phyloP scores from a whole-genome alignment of 2,888 invertebrate species.

The Acanthosoma haemorrhoidale region DNA sequence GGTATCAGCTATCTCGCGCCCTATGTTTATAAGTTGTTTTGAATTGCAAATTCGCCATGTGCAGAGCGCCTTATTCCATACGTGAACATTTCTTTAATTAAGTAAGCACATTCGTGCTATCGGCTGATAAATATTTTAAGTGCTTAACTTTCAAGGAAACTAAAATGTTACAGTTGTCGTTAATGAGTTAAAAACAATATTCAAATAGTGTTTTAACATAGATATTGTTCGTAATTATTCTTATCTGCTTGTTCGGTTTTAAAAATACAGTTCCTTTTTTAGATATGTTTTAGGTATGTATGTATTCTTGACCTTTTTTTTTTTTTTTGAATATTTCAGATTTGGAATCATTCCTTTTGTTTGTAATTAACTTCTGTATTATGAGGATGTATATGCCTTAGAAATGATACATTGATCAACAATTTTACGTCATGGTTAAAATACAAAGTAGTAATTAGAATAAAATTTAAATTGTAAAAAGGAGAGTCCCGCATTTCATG shows the following conservation, averaged over 20 bases:
- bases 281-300: background rate
- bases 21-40: too few species aligned
- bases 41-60: too few species aligned
- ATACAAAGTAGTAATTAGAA: too few species aligned
- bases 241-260: background rate
- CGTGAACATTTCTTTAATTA: background rate
- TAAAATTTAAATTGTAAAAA: too few species aligned
- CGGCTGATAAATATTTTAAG: background rate
- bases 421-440: too few species aligned
- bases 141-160: background rate
- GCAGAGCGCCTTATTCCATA: background rate
- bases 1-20: too few species aligned
- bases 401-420: too few species aligned
- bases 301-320: background rate
- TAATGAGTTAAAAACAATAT: conserved; percentile 1
- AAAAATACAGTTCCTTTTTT: background rate
- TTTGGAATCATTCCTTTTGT: too few species aligned
- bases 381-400: too few species aligned
- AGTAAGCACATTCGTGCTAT: background rate
- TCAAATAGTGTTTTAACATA: background rate
- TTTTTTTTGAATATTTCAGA: background rate
- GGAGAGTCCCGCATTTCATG: too few species aligned
- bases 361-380: too few species aligned
- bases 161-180: background rate
- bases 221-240: background rate